Conservation (phyloP, 2,888 invertebrate genomes). For the Nemurella pictetii region DNA sequence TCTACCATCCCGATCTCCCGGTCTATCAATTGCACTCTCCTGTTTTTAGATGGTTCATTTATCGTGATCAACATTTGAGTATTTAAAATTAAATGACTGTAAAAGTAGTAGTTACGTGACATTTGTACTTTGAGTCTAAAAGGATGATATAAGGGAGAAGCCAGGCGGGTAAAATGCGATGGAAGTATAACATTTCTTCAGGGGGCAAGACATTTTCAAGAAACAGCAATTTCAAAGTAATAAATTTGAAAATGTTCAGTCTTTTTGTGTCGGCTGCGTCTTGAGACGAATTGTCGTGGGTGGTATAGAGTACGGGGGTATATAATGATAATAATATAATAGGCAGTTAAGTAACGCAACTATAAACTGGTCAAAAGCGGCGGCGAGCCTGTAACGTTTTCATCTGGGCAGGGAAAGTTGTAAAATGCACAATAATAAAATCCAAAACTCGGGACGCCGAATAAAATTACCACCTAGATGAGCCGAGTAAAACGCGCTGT, state of each 20-base stretch:
- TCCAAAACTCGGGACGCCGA: not conserved
- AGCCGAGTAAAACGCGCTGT: not conserved
- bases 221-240: not conserved
- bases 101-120: not conserved
- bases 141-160: not conserved
- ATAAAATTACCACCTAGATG: not conserved
- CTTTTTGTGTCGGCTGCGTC: not conserved
- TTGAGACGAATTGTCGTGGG: not conserved
- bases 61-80: not conserved
- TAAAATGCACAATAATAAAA: not conserved
- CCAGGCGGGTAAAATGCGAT: not conserved
- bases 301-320: not conserved
- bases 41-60: not conserved
- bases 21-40: not conserved
- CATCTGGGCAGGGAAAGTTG: not conserved
- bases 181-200: not conserved
- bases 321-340: not conserved
- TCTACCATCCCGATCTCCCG: not conserved
- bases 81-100: not conserved
- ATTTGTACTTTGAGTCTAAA: not conserved
- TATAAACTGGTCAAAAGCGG: not conserved
- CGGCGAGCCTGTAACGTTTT: not conserved
- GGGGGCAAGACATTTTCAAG: not conserved
- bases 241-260: not conserved
- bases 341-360: not conserved